phyloP scores from a whole-genome alignment of 2,888 invertebrate genomes.

The Epistrophe grossulariae region DNA sequence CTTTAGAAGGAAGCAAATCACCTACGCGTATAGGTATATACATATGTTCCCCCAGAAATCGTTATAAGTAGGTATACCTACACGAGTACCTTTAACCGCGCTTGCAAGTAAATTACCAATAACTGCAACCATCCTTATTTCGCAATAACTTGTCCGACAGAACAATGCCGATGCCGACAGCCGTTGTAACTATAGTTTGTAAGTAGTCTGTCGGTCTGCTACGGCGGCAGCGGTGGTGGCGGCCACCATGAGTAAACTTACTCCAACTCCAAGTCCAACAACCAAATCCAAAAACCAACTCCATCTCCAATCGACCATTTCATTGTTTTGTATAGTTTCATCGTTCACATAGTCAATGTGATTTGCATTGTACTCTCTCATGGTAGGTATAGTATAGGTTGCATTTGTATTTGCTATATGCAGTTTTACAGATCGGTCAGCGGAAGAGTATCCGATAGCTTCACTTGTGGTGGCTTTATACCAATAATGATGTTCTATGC shows the following conservation, averaged over 20 bases:
- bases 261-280: constrained; percentile 49
- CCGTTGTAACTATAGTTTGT: constrained; percentile 27
- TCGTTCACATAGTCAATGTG: constrained; percentile 68
- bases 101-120: constrained; percentile 73
- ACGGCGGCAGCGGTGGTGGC: background rate
- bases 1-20: constrained; percentile 73
- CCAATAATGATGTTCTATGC: constrained; percentile 72
- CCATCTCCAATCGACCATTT: constrained; percentile 73
- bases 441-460: constrained; percentile 75
- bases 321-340: constrained; percentile 73
- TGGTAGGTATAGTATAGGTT: constrained; percentile 42
- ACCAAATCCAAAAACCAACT: constrained; percentile 42
- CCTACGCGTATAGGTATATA: constrained; percentile 65
- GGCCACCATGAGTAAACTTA: constrained; percentile 50
- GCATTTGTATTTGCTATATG: constrained; percentile 62
- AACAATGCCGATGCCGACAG: constrained; percentile 76
- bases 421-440: constrained; percentile 60
- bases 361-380: constrained; percentile 71
- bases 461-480: constrained; percentile 72
- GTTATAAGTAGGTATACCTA: constrained; percentile 3
- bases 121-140: constrained; percentile 76
- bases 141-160: constrained; percentile 75
- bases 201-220: constrained; percentile 54
- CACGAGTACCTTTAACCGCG: constrained; percentile 51
- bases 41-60: background rate